Base-by-base conservation (phyloP, 2,113 vertebrate species). In the Pleuronectes platessa region DNA sequence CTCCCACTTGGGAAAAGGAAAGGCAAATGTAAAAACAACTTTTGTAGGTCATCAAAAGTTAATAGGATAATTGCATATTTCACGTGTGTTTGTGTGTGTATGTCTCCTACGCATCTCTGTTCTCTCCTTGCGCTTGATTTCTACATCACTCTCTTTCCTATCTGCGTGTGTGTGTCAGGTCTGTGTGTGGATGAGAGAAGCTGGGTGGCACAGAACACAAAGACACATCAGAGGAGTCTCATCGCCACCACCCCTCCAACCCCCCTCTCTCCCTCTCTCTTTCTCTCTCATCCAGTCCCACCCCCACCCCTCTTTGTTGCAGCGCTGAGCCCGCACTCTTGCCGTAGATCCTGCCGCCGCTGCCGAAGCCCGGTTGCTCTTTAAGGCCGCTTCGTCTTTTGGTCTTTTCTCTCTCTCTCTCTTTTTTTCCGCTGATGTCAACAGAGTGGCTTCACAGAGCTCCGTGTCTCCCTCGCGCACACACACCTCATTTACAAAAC, bases 391-490 rank as follows among this genome's bases (percentile, higher is more conserved):
- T 87, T 88, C 78, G 59, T 88, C 86, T 89, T 89, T 90, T 75
- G 53, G 74, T 86, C 82, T 85, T 81, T 84, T 83, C 61, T 24
- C 47, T 72, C 61, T 47, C 56, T 66, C 14, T 74, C 3, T 75
- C 37, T 77, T 70, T 85, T 75, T 92, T 91, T 90, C n/a, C 82
- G 91, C 93, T 95, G 93, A 95, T 94, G 94, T 93, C 91, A 92
- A 94, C 93, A 90, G 88, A 84, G 89, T 85, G 89, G 88, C 91
- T 94, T 93, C 88, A 93, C 85, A 95, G 83, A 86, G 89, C 74
- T 86, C 61, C 65, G 31, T 87, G 71, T 82, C 80, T 86, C 92
- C 76, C 90, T 17, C 71, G 26, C 79, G 63, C 65, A 56, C 74
- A 87, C 87, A 78, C 92, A 82, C 90, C 92, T 94, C 92, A 87